Percentiles rank a stretch among this genome's conserved stretches.
phyloP scores from a whole-genome alignment of 2,113 vertebrate species.

The Ifrita kowaldi region DNA sequence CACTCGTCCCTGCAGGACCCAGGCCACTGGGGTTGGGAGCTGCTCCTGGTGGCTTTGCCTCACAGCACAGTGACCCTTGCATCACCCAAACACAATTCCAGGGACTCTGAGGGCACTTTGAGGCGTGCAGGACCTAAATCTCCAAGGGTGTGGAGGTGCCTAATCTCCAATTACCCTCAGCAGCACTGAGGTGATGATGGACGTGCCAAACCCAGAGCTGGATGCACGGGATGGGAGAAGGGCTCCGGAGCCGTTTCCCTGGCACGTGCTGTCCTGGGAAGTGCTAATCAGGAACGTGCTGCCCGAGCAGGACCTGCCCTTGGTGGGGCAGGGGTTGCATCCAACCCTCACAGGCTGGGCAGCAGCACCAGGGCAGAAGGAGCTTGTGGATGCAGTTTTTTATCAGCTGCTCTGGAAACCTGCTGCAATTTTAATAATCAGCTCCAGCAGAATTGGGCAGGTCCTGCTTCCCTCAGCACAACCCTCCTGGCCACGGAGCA shows the following conservation, averaged over 20 bases:
- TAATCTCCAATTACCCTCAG: not conserved
- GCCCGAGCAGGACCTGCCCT: not conserved
- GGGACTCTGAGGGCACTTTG: not conserved
- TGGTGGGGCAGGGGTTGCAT: not conserved
- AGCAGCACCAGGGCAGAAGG: not conserved
- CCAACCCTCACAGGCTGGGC: not conserved
- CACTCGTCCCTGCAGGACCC: not conserved
- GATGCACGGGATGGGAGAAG: not conserved
- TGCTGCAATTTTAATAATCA: conserved; percentile 5
- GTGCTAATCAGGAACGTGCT: not conserved
- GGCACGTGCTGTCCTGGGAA: not conserved
- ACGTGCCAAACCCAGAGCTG: not conserved
- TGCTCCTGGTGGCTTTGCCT: not conserved
- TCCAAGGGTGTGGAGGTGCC: not conserved
- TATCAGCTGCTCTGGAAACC: conserved; percentile 24
- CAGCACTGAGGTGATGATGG: not conserved
- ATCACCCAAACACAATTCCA: not conserved
- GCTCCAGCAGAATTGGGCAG: not conserved
- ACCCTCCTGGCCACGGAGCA: not conserved
- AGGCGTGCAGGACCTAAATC: not conserved
- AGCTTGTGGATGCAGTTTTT: conserved; percentile 28
- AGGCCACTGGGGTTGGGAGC: not conserved
- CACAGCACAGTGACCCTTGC: not conserved
- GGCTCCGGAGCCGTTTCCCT: not conserved
- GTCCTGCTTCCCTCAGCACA: conserved; percentile 17